phyloP scores from a whole-genome alignment of 2,797 vertebrate genomes.

The Silurus lanzhouensis region DNA sequence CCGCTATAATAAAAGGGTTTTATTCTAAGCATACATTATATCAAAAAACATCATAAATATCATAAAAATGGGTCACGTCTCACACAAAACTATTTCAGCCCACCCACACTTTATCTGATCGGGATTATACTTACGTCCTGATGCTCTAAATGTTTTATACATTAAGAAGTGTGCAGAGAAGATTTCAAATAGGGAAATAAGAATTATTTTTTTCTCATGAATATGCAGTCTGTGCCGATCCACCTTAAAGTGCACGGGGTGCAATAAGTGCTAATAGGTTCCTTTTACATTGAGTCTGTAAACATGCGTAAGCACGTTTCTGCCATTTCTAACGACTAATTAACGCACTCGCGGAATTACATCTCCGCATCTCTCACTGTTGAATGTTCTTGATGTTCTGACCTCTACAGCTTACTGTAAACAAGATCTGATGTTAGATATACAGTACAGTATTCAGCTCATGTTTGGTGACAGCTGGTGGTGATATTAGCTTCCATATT shows the following conservation, averaged over 20 bases:
- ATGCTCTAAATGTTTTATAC: neutral
- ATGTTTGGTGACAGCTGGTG: neutral
- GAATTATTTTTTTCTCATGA: neutral
- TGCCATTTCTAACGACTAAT: neutral
- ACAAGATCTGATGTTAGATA: neutral
- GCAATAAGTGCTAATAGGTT: neutral
- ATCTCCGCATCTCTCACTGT: neutral
- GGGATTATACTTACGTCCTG: neutral
- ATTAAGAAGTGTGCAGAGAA: neutral
- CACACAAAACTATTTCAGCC: neutral
- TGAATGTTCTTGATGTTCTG: neutral
- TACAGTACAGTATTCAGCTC: neutral
- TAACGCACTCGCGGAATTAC: neutral
- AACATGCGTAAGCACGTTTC: neutral
- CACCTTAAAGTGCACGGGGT: neutral
- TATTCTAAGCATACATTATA: neutral
- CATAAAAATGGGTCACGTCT: neutral
- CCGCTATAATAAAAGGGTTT: neutral
- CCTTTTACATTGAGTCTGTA: neutral
- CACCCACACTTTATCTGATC: constrained; percentile 25
- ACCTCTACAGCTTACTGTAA: neutral
- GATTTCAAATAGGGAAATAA: neutral
- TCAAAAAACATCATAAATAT: neutral
- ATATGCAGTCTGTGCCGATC: neutral
- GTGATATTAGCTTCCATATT: constrained; percentile 3